Evolutionary conservation across 1,140 invertebrate species (phyloP).

Genomic region (Orchestia grillus): DNA sequence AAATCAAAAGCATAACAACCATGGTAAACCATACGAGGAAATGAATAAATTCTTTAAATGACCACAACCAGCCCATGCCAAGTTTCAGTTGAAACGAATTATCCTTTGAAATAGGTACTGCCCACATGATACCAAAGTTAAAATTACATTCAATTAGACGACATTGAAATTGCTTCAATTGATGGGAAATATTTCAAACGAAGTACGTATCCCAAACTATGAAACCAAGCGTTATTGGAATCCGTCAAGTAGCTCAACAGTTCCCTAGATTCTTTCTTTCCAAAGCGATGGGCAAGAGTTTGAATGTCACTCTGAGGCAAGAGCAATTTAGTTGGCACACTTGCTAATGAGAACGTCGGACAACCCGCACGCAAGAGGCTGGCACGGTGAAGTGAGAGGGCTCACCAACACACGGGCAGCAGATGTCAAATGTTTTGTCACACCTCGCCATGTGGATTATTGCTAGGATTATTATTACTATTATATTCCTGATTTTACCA

Average conservation of each 20-base stretch:
- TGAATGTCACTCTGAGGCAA: too few species aligned
- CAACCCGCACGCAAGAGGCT: neutral
- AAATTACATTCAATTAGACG: neutral
- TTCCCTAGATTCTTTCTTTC: neutral
- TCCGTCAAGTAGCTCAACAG: neutral
- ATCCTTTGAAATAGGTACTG: too few species aligned
- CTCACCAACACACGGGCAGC: too few species aligned
- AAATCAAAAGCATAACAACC: too few species aligned
- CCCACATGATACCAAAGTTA: neutral
- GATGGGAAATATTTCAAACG: neutral
- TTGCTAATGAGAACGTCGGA: too few species aligned
- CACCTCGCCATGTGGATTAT: too few species aligned
- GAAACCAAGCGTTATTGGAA: neutral
- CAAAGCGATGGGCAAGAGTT: neutral
- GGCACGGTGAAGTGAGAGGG: neutral
- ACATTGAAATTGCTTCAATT: too few species aligned
- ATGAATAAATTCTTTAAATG: neutral
- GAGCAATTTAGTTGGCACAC: too few species aligned
- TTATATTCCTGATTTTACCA: too few species aligned
- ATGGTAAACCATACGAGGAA: too few species aligned
- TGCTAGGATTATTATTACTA: too few species aligned
- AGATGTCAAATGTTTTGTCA: too few species aligned
- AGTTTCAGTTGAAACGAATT: neutral
- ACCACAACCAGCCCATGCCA: neutral
- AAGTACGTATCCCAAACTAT: neutral